Percentiles rank a stretch among this genome's conserved stretches.
Evolutionary conservation across 2,888 invertebrate species (phyloP).

Genomic region (Xylota segnis): DNA sequence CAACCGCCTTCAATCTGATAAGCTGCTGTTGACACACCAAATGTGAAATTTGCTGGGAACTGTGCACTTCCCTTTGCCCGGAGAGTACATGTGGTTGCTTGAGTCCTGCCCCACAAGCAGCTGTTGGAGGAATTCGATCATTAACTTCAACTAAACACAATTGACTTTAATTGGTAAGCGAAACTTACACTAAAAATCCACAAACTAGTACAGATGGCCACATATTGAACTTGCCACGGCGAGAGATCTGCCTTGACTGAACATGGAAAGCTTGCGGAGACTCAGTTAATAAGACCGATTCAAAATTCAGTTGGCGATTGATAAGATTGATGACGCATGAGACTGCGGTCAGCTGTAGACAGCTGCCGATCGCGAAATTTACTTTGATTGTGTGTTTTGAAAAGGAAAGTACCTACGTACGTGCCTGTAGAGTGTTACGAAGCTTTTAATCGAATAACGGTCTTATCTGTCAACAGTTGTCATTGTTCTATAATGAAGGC

Average conservation of each 20-base stretch:
- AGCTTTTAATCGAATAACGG: no score
- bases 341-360: background rate
- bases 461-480: no score
- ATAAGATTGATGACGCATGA: constrained; percentile 9
- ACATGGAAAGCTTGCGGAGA: background rate
- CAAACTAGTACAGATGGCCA: constrained; percentile 24
- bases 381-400: no score
- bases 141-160: background rate
- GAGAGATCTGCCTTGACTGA: constrained; percentile 41
- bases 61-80: constrained; percentile 71
- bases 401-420: no score
- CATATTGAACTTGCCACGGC: constrained; percentile 40
- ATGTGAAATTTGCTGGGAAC: constrained; percentile 79
- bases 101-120: constrained; percentile 5
- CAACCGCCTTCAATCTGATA: constrained; percentile 81
- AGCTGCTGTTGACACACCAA: constrained; percentile 80
- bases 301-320: background rate
- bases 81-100: constrained; percentile 44
- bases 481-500: no score
- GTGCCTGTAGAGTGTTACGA: no score
- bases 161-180: constrained; percentile 3
- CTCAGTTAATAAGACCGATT: background rate
- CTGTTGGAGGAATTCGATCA: background rate
- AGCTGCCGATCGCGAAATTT: no score
- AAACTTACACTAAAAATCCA: constrained; percentile 35